Percentiles rank a stretch among this genome's conserved stretches.
These are phyloP conservation scores for Ischnura elegans DNA, from an alignment of 2,888 invertebrate genomes.

Conservation along the genomic window DNA sequence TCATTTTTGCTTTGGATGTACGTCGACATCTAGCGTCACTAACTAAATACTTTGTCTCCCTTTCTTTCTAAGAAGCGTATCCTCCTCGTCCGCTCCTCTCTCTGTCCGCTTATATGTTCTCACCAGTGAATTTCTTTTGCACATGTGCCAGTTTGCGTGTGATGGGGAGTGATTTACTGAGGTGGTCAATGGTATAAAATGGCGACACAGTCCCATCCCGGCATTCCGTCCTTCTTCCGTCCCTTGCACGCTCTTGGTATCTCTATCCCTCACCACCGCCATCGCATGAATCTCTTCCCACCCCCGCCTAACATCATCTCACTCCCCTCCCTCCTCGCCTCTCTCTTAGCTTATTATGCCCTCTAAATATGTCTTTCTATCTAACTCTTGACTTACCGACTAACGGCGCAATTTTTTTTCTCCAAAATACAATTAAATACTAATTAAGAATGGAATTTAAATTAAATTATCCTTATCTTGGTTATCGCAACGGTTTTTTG, in stretches of 20 bases:
- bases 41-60: neutral
- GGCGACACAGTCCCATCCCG: neutral
- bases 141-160: neutral
- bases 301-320: neutral
- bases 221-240: slow-evolving; percentile 1
- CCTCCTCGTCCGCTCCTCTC: neutral
- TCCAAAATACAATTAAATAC: too few relatives aligned
- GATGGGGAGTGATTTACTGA: slow-evolving; percentile 28
- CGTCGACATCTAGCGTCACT: too few relatives aligned
- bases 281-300: neutral
- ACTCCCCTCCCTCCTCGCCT: neutral
- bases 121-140: neutral
- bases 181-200: slow-evolving; percentile 44
- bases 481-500: too few relatives aligned
- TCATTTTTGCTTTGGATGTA: too few relatives aligned
- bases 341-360: neutral
- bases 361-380: too few relatives aligned
- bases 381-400: too few relatives aligned
- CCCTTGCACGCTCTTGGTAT: neutral
- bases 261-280: neutral
- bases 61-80: neutral
- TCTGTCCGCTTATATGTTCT: neutral
- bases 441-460: too few relatives aligned
- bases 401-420: too few relatives aligned
- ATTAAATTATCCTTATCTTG: too few relatives aligned